Evolutionary conservation across 2,113 vertebrate genomes (phyloP).

Genomic region (Gallinago undulata): DNA sequence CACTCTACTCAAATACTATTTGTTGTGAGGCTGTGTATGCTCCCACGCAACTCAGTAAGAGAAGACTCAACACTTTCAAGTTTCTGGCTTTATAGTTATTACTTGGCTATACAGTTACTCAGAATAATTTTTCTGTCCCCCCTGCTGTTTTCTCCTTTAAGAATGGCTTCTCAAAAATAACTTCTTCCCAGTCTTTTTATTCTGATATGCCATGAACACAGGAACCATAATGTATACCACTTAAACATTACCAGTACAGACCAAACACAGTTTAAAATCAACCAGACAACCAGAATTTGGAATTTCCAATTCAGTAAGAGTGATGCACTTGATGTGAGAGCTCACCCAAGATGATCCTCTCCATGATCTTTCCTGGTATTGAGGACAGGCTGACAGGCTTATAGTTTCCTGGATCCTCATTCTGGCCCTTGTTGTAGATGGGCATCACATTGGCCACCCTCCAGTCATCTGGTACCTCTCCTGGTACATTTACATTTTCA

Average conservation of each 20-base stretch:
- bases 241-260: neutral
- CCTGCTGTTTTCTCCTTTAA: neutral
- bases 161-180: neutral
- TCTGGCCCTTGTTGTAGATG: too few species aligned
- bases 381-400: too few species aligned
- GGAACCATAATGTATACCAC: rapidly evolving
- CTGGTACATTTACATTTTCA: too few species aligned
- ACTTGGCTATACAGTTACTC: neutral
- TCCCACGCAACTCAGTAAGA: neutral
- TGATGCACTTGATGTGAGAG: neutral
- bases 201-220: neutral
- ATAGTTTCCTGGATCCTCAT: too few species aligned
- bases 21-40: neutral
- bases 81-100: neutral
- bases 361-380: too few species aligned
- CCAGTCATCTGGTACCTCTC: too few species aligned
- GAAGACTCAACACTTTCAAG: neutral
- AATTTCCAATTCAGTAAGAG: neutral
- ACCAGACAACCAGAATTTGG: neutral
- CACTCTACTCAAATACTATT: neutral
- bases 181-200: neutral
- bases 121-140: neutral
- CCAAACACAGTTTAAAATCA: neutral
- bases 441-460: too few species aligned
- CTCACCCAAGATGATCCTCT: too few species aligned